A percentile compares a stretch with the other conserved stretches of the same genome.
Conservation (phyloP, 2,888 invertebrate species). For the Teleogryllus oceanicus region DNA sequence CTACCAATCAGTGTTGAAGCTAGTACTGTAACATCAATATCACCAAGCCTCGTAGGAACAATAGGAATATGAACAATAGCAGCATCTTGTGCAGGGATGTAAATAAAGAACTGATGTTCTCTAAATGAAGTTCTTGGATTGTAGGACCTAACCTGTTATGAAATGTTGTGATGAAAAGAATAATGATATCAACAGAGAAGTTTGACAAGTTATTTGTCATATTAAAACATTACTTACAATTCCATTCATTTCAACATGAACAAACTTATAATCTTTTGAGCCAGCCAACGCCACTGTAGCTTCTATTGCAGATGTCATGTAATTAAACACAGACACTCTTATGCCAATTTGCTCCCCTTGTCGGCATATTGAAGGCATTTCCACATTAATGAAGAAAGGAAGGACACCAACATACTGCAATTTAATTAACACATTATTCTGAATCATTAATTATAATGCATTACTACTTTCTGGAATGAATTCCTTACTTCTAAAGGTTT, state of each 20-base stretch:
- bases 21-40: conserved; percentile 67
- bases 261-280: conserved; percentile 83
- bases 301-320: conserved; percentile 78
- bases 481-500: conserved; percentile 66
- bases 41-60: conserved; percentile 75
- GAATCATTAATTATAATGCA: not conserved
- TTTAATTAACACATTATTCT: conserved; percentile 29
- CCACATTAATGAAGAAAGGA: conserved; percentile 92
- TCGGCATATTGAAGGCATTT: conserved; percentile 77
- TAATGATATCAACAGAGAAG: conserved; percentile 22
- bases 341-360: conserved; percentile 94
- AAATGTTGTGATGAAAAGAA: conserved; percentile 25
- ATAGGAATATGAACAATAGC: conserved; percentile 85
- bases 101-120: conserved; percentile 93
- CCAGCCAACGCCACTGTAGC: conserved; percentile 82
- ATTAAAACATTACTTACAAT: conserved; percentile 54
- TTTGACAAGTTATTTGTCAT: not conserved
- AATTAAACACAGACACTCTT: conserved; percentile 90
- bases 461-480: not conserved
- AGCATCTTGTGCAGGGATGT: conserved; percentile 73
- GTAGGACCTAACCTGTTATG: conserved; percentile 65
- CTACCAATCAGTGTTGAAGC: conserved; percentile 71
- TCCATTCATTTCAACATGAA: conserved; percentile 86
- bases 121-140: conserved; percentile 86
- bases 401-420: conserved; percentile 79